Evolutionary conservation across 2,797 vertebrate genomes (phyloP).

Genomic region (Semaprochilodus insignis): DNA sequence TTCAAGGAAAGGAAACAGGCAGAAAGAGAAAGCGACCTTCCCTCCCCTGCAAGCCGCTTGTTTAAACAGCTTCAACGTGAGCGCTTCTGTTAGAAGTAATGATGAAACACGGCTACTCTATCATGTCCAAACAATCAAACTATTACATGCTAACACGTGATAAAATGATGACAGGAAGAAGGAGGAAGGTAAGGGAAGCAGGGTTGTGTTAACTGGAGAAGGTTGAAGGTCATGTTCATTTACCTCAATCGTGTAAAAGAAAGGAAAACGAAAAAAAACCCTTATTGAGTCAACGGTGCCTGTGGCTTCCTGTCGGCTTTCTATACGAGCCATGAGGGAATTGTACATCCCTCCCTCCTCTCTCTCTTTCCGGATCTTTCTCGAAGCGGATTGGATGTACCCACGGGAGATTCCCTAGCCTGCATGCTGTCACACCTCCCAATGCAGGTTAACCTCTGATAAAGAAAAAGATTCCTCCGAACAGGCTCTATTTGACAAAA

Average conservation of each 20-base stretch:
- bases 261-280: slow-evolving; percentile 45
- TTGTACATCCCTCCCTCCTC: slow-evolving; percentile 58
- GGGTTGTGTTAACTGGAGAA: slow-evolving; percentile 52
- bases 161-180: slow-evolving; percentile 18
- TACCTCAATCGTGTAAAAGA: slow-evolving; percentile 48
- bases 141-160: neutral
- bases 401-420: slow-evolving; percentile 11
- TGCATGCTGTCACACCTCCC: slow-evolving; percentile 29
- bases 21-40: neutral
- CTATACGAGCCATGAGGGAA: slow-evolving; percentile 57
- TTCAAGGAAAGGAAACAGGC: neutral
- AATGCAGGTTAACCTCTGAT: slow-evolving; percentile 50
- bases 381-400: neutral
- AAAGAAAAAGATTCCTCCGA: slow-evolving; percentile 2
- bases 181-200: slow-evolving; percentile 35
- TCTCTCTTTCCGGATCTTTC: neutral
- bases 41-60: neutral
- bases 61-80: neutral
- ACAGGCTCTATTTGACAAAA: slow-evolving; percentile 29
- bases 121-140: neutral
- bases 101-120: neutral
- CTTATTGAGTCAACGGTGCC: slow-evolving; percentile 65
- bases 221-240: slow-evolving; percentile 59
- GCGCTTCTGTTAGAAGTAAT: neutral
- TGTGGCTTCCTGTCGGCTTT: slow-evolving; percentile 61